These are phyloP conservation scores for Brienomyrus brachyistius DNA, from an alignment of 2,113 vertebrate genomes.

Conservation along the genomic window DNA sequence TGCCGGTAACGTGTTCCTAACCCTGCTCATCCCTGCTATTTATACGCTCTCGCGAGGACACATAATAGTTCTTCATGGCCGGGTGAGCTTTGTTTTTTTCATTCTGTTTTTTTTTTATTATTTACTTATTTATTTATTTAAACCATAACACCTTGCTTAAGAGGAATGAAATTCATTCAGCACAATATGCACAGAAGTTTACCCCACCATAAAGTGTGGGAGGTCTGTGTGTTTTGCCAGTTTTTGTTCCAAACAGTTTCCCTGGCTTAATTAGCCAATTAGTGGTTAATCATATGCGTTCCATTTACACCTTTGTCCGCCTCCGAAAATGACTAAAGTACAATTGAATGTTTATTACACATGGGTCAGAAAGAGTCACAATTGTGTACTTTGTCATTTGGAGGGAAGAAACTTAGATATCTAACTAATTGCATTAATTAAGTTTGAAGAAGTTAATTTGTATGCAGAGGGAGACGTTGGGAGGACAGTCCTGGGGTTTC, in stretches of 20 bases:
- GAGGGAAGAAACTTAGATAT: not conserved
- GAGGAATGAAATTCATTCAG: not conserved
- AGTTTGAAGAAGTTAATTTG: not conserved
- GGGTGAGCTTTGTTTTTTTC: not conserved
- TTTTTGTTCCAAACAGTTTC: not conserved
- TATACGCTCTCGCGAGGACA: not conserved
- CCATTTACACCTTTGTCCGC: slow-evolving; percentile 1
- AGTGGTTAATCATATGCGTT: slow-evolving; percentile 1
- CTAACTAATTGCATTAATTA: not conserved
- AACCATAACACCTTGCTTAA: not conserved
- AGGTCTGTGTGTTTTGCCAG: not conserved
- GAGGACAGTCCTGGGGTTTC: not conserved
- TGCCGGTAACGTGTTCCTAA: not conserved
- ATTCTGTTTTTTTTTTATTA: not conserved
- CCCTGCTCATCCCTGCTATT: not conserved
- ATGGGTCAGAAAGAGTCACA: not conserved
- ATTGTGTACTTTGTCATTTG: not conserved
- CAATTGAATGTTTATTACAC: not conserved
- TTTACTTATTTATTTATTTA: not conserved
- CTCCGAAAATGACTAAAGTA: not conserved
- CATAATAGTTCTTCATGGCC: not conserved
- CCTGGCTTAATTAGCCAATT: slow-evolving; percentile 9
- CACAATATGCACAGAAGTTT: not conserved
- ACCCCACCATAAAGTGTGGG: not conserved
- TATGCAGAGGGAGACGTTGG: not conserved